A percentile compares a stretch with the other conserved stretches of the same genome.
These are phyloP conservation scores for Dicrostonyx torquatus DNA, from an alignment of 2,797 vertebrate genomes.

Conservation along the genomic window DNA sequence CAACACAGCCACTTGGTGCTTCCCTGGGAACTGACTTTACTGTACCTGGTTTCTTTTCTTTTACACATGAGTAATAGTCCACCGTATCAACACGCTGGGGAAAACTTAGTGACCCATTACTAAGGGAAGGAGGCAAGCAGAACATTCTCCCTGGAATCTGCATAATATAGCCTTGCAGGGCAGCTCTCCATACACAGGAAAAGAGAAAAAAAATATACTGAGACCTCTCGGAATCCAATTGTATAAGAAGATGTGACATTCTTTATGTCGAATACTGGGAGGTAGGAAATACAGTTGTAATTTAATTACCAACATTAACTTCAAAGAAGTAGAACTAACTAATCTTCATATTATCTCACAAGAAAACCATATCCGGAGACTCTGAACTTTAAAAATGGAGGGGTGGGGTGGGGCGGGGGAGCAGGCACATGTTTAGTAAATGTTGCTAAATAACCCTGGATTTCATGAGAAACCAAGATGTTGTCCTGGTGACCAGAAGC, in stretches of 20 bases:
- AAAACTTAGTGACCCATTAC: not conserved
- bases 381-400: slow-evolving; percentile 45
- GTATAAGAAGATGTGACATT: not conserved
- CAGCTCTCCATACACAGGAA: not conserved
- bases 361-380: slow-evolving; percentile 51
- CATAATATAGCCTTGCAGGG: not conserved
- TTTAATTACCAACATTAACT: slow-evolving; percentile 56
- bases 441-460: not conserved
- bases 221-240: not conserved
- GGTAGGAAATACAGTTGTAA: not conserved
- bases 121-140: not conserved
- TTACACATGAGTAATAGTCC: not conserved
- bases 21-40: not conserved
- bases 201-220: not conserved
- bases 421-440: not conserved
- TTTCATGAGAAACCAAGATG: slow-evolving; percentile 14
- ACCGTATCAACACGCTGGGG: not conserved
- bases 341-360: slow-evolving; percentile 43
- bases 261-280: not conserved
- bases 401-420: not conserved
- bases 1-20: not conserved
- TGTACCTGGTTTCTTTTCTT: not conserved
- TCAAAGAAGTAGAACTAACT: slow-evolving; percentile 58
- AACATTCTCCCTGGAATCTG: not conserved
- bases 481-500: slow-evolving; percentile 22